Evolutionary conservation across 2,797 vertebrate genomes (phyloP), one percentile per base, ranked within the genome.

Genomic region (Pipistrellus pipistrellus): DNA sequence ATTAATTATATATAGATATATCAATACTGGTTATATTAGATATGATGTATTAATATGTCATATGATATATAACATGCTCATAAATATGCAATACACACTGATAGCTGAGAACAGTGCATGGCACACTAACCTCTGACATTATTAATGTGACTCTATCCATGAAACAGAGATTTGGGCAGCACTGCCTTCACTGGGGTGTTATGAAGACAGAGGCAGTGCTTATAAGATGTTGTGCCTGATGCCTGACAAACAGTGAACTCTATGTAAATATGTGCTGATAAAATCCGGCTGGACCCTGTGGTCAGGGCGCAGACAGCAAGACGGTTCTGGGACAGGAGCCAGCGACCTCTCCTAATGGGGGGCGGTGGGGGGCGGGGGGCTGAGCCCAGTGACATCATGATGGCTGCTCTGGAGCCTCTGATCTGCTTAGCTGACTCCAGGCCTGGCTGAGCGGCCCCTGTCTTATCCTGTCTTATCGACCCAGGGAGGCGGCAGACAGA

Each of bases 401-500:
- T 0, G 12, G 68, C 84, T 68, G 35, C 20, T 38, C 8, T 48
- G 94, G 48, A 68, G 0, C 51, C 20, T 69, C 77, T 78, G 55
- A 62, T 44, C 86, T 82, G 87, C 48, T 46, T 41, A 55, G 81
- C 93, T 1, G 71, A 90, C 88, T 94, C 80, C 35, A 76, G 95
- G 89, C 59, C 90, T 73, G 91, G 95, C 87, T 92, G 85, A 88
- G 73, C 14, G 30, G 46, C 75, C 77, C 78, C 48, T 64, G 66
- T 88, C 82, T 96, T 97, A 97, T 97, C 78, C 48, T 64, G 66
- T 88, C 82, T 96, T 97, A 97, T 97, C 91, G 93, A 97, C 85
- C 96, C 82, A 69, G 68, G 95, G 95, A 96, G 96, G 96, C 46
- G 78, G 76, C 97, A 96, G 96, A 95, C 95, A 12, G 91, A 94